Evolutionary conservation across 2,113 vertebrate genomes (phyloP).

Genomic region (Sinocyclocheilus maitianheensis): DNA sequence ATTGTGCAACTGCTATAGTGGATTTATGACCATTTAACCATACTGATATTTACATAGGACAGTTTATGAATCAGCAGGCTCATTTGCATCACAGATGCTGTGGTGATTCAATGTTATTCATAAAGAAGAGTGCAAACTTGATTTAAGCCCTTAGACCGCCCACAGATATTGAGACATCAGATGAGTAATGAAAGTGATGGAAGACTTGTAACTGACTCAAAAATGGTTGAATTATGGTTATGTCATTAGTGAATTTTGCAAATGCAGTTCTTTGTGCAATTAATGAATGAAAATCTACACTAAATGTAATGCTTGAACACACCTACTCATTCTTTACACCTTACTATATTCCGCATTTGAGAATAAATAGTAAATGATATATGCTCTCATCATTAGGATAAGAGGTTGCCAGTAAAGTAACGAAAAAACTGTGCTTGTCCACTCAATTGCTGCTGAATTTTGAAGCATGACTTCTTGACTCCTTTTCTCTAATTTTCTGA

Average conservation of each 20-base stretch:
- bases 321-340: no score
- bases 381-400: not conserved
- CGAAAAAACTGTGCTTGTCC: not conserved
- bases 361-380: not conserved
- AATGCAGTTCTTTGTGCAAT: not conserved
- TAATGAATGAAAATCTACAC: not conserved
- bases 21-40: conserved; percentile 29
- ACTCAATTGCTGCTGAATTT: not conserved
- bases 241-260: not conserved
- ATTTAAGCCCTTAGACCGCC: not conserved
- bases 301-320: not conserved
- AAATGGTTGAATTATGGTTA: not conserved
- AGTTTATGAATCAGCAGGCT: conserved; percentile 36
- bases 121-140: not conserved
- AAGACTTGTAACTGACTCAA: not conserved
- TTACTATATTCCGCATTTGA: not conserved
- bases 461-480: not conserved
- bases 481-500: not conserved
- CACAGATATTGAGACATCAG: not conserved
- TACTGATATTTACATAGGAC: conserved; percentile 32
- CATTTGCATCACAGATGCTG: conserved; percentile 45
- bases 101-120: conserved; percentile 18
- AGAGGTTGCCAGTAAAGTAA: not conserved
- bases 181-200: not conserved
- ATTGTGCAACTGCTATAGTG: not conserved